phyloP scores from a whole-genome alignment of 2,888 invertebrate genomes.

The Sclerodermus sp. region DNA sequence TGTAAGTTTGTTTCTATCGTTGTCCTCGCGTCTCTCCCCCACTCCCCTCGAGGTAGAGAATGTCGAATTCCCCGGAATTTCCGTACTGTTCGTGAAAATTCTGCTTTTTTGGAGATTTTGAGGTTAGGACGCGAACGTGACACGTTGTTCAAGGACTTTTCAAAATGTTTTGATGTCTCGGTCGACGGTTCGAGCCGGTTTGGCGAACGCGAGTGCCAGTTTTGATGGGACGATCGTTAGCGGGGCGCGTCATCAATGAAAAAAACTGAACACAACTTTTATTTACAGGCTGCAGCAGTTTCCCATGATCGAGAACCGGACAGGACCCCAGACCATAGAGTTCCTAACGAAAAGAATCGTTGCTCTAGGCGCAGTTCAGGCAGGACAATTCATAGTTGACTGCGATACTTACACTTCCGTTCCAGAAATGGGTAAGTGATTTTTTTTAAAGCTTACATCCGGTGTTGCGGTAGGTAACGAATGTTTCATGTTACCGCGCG shows the following conservation, averaged over 20 bases:
- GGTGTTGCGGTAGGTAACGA: too few relatives aligned
- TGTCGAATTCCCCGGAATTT: background rate
- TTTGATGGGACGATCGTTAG: too few relatives aligned
- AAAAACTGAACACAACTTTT: too few relatives aligned
- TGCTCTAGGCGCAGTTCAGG: conserved; percentile 82
- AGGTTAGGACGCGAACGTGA: background rate
- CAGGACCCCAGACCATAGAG: conserved; percentile 89
- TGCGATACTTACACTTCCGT: conserved; percentile 90
- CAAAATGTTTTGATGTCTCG: too few relatives aligned
- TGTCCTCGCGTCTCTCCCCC: too few relatives aligned
- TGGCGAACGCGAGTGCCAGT: too few relatives aligned
- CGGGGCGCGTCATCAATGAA: too few relatives aligned
- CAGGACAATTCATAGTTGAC: conserved; percentile 90
- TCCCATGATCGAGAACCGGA: conserved; percentile 84
- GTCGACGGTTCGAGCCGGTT: too few relatives aligned
- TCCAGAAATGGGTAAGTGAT: conserved; percentile 68
- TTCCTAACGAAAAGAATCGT: conserved; percentile 81
- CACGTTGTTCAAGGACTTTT: too few relatives aligned
- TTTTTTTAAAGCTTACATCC: too few relatives aligned
- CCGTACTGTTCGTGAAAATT: background rate
- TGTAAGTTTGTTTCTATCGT: conserved; percentile 56
- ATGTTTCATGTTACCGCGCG: too few relatives aligned
- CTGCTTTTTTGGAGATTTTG: background rate
- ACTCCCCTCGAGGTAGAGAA: too few relatives aligned
- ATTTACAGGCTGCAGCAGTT: conserved; percentile 75